A percentile compares a stretch with the other conserved stretches of the same genome.
phyloP scores from a whole-genome alignment of 2,797 vertebrate species.

The Fistularia tabacaria region DNA sequence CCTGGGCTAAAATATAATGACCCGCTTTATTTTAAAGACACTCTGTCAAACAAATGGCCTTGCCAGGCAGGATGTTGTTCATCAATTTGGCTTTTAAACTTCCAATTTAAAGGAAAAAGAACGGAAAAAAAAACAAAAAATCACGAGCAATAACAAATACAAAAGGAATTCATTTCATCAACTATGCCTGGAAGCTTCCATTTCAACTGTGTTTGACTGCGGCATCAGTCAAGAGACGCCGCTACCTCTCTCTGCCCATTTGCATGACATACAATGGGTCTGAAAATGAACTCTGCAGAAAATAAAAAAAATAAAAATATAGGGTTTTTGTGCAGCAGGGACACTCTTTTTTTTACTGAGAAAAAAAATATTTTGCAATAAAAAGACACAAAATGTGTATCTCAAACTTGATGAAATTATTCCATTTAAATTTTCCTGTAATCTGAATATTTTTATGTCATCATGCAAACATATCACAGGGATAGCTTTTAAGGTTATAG shows the following conservation, averaged over 20 bases:
- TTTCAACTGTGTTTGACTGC: constrained; percentile 54
- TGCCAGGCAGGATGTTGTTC: constrained; percentile 53
- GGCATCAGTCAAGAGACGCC: constrained; percentile 54
- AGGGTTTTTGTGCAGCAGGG: neutral
- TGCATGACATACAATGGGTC: constrained; percentile 32
- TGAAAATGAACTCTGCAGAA: constrained; percentile 25
- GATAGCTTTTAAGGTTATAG: no score
- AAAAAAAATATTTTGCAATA: no score
- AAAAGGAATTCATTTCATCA: constrained; percentile 69
- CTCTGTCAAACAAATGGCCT: constrained; percentile 71
- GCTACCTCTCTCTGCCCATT: constrained; percentile 40
- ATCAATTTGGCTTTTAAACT: constrained; percentile 70
- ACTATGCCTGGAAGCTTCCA: constrained; percentile 65
- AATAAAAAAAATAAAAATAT: neutral
- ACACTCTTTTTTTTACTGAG: no score
- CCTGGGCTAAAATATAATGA: constrained; percentile 56
- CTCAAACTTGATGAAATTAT: no score
- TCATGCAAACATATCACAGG: no score
- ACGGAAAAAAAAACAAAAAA: constrained; percentile 29
- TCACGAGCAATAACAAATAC: constrained; percentile 51
- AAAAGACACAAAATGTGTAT: no score
- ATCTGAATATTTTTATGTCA: no score
- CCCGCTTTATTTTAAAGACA: constrained; percentile 64
- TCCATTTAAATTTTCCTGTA: no score
- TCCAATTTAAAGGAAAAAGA: constrained; percentile 39